These are phyloP conservation scores for Epinephelus awoara DNA, from an alignment of 2,797 vertebrate species.

Conservation along the genomic window DNA sequence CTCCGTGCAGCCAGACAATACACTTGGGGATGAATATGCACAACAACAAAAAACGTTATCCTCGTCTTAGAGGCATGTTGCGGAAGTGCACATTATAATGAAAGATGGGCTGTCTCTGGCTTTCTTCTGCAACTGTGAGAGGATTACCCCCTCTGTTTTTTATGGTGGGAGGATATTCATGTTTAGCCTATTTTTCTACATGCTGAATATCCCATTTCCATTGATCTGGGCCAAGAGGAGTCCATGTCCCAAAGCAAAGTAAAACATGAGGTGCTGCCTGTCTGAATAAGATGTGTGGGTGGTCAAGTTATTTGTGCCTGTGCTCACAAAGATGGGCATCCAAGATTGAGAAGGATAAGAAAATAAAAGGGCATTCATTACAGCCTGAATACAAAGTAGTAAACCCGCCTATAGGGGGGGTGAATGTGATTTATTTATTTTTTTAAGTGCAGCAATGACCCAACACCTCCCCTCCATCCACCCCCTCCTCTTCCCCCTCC, in stretches of 20 bases:
- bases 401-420: constrained; percentile 30
- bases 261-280: constrained; percentile 28
- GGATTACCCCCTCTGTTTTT: constrained; percentile 62
- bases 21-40: constrained; percentile 42
- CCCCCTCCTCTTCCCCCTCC: not conserved
- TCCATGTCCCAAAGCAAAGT: constrained; percentile 47
- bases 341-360: constrained; percentile 39
- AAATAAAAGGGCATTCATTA: constrained; percentile 31
- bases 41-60: constrained; percentile 47
- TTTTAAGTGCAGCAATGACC: constrained; percentile 62
- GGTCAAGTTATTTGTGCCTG: constrained; percentile 45
- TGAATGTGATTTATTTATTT: constrained; percentile 36
- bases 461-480: constrained; percentile 20
- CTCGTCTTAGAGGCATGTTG: constrained; percentile 47
- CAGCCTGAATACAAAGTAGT: constrained; percentile 28
- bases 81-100: constrained; percentile 39
- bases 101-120: constrained; percentile 48
- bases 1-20: constrained; percentile 38
- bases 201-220: constrained; percentile 38
- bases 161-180: constrained; percentile 50
- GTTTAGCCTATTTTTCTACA: constrained; percentile 32
- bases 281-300: constrained; percentile 52
- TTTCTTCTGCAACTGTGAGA: constrained; percentile 60
- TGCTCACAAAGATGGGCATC: constrained; percentile 26
- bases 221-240: constrained; percentile 52